Evolutionary conservation across 2,888 invertebrate genomes (phyloP).

Genomic region (Mimumesa dahlbomi): DNA sequence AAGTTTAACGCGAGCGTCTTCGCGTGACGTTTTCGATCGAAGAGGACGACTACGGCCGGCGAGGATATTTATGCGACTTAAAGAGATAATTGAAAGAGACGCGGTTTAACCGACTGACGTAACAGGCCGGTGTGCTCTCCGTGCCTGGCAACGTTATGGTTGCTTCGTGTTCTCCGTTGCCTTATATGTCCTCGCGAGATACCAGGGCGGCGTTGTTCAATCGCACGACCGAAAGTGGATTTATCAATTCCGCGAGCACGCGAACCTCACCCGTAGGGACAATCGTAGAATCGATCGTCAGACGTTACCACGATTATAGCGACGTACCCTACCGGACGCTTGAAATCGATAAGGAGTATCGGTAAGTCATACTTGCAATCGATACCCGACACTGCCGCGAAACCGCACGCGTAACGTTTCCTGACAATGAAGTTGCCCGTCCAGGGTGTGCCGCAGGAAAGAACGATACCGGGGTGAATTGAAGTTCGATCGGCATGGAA

Average conservation of each 20-base stretch:
- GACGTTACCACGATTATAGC: constrained; percentile 16
- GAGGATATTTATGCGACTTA: constrained; percentile 29
- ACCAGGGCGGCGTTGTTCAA: not conserved
- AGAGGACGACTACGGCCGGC: too few relatives aligned
- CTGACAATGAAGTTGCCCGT: constrained; percentile 37
- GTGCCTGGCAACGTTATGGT: constrained; percentile 14
- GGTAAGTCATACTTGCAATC: constrained; percentile 53
- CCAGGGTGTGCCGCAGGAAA: constrained; percentile 22
- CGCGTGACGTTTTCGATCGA: too few relatives aligned
- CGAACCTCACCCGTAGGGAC: constrained; percentile 23
- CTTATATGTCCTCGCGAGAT: constrained; percentile 29
- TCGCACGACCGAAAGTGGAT: constrained; percentile 57
- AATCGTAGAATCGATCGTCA: constrained; percentile 20
- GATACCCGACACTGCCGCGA: constrained; percentile 32
- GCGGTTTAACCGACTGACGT: constrained; percentile 21
- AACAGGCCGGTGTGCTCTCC: constrained; percentile 16
- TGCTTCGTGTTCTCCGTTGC: constrained; percentile 9
- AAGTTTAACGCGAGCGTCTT: too few relatives aligned
- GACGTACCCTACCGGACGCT: constrained; percentile 43
- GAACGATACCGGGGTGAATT: not conserved
- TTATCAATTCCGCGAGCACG: constrained; percentile 32
- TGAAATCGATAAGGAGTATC: constrained; percentile 55
- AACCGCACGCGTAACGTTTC: constrained; percentile 46
- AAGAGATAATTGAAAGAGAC: constrained; percentile 41
- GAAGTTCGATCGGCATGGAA: too few relatives aligned